Percentiles rank a stretch among this genome's conserved stretches.
Conservation (phyloP, 2,888 invertebrate genomes). For the Drosophila limbata region DNA sequence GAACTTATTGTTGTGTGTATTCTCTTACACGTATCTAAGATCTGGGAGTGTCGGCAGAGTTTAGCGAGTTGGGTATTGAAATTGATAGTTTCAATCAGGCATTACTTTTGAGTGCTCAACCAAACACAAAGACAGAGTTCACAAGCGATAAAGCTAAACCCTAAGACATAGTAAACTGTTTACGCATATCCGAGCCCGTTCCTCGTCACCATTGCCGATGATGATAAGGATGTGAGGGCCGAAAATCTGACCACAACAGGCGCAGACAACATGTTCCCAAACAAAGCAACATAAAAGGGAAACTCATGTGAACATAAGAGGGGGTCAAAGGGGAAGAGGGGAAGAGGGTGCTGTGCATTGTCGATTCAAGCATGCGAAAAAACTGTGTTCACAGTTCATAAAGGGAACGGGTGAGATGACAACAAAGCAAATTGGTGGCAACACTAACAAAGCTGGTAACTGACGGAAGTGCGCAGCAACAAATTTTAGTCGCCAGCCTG, state of each 20-base stretch:
- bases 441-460: slow-evolving; percentile 33
- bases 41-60: slow-evolving; percentile 1
- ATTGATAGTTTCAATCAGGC: slow-evolving; percentile 41
- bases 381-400: slow-evolving; percentile 57
- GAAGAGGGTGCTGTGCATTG: neutral
- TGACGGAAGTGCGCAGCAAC: slow-evolving; percentile 51
- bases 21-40: slow-evolving; percentile 2
- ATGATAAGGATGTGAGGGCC: slow-evolving; percentile 18
- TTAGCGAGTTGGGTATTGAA: slow-evolving; percentile 20
- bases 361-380: slow-evolving; percentile 11
- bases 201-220: slow-evolving; percentile 5
- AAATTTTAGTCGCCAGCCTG: slow-evolving; percentile 40
- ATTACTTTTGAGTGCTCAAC: slow-evolving; percentile 50
- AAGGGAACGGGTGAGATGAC: slow-evolving; percentile 41
- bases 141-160: slow-evolving; percentile 25
- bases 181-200: slow-evolving; percentile 26
- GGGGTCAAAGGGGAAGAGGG: neutral
- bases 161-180: slow-evolving; percentile 38
- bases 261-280: slow-evolving; percentile 8
- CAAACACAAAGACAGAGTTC: slow-evolving; percentile 21
- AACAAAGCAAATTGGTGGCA: slow-evolving; percentile 62
- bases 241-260: slow-evolving; percentile 26
- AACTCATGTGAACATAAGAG: slow-evolving; percentile 5
- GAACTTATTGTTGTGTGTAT: slow-evolving; percentile 18
- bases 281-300: slow-evolving; percentile 28